Evolutionary conservation across 2,113 vertebrate genomes (phyloP).

Genomic region (Ictalurus furcatus): DNA sequence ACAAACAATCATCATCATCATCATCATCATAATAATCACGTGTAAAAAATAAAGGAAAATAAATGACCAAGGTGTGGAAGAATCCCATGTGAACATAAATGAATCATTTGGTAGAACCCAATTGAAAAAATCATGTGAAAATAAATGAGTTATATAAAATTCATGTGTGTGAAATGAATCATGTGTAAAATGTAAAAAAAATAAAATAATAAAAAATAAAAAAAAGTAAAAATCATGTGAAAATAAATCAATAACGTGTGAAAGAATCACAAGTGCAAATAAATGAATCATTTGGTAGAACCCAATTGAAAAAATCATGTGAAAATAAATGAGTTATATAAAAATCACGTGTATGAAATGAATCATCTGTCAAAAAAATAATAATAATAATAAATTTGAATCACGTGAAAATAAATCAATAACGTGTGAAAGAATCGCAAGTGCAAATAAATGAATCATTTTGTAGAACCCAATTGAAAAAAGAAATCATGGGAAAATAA

Average conservation of each 20-base stretch:
- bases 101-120: neutral
- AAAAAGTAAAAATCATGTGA: neutral
- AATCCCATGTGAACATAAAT: neutral
- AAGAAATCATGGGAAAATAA: neutral
- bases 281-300: neutral
- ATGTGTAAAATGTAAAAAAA: neutral
- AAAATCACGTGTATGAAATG: too few species aligned
- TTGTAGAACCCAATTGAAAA: too few species aligned
- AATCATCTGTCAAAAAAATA: neutral
- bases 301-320: neutral
- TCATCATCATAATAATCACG: neutral
- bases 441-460: neutral
- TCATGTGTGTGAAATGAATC: neutral
- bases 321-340: neutral
- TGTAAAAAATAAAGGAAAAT: neutral
- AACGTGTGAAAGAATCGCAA: neutral
- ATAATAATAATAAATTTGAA: neutral
- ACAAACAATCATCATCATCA: neutral
- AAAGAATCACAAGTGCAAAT: too few species aligned
- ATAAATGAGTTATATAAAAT: neutral
- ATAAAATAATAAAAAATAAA: neutral
- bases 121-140: neutral
- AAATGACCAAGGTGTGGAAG: too few species aligned
- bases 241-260: neutral
- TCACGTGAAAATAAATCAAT: neutral